phyloP scores from a whole-genome alignment of 2,888 invertebrate species.

The Hirtodrosophila alboralis region DNA sequence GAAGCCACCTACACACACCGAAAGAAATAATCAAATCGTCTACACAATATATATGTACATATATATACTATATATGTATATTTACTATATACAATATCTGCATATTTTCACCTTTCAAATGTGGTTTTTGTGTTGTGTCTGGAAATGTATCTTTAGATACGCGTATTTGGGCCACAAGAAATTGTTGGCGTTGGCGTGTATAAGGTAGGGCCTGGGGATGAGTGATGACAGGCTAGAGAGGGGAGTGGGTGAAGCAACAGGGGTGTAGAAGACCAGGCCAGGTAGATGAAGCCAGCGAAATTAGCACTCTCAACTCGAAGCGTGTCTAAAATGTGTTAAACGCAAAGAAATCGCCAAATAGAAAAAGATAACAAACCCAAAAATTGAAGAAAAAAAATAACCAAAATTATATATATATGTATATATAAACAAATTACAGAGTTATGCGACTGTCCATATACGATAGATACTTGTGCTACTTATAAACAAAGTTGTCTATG shows the following conservation, averaged over 20 bases:
- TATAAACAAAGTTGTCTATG: slow-evolving; percentile 27
- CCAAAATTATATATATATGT: slow-evolving; percentile 5
- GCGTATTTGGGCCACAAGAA: slow-evolving; percentile 48
- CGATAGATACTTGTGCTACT: slow-evolving; percentile 46
- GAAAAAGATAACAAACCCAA: slow-evolving; percentile 13
- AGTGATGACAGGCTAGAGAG: background rate
- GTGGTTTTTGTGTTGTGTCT: slow-evolving; percentile 13
- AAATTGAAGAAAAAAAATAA: slow-evolving; percentile 5
- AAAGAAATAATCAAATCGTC: background rate
- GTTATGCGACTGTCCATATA: slow-evolving; percentile 56
- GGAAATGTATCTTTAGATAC: slow-evolving; percentile 35
- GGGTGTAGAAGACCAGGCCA: no score
- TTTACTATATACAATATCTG: slow-evolving; percentile 37
- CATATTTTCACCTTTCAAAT: slow-evolving; percentile 62
- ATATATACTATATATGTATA: background rate
- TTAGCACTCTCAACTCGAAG: slow-evolving; percentile 41
- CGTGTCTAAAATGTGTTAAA: slow-evolving; percentile 68
- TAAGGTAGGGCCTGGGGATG: slow-evolving; percentile 9
- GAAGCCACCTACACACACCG: slow-evolving; percentile 37
- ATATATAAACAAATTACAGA: slow-evolving; percentile 26
- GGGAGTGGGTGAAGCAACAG: background rate
- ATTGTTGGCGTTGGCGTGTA: slow-evolving; percentile 8
- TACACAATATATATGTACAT: slow-evolving; percentile 4
- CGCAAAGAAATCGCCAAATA: slow-evolving; percentile 63
- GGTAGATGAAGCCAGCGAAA: slow-evolving; percentile 12